Base-by-base conservation (phyloP, 2,888 invertebrate genomes). In the Fragum fragum region DNA sequence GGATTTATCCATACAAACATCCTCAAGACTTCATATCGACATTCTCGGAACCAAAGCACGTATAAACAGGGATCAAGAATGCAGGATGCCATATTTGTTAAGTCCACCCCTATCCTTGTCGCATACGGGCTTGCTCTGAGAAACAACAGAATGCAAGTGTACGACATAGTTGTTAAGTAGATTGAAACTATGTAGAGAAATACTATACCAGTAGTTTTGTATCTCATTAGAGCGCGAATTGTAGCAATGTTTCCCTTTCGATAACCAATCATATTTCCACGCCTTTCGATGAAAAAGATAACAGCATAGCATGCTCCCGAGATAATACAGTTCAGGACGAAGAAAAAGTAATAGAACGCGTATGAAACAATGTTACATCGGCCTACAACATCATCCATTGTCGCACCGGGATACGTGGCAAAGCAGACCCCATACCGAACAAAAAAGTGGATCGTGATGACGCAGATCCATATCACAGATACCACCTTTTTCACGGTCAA, bases 191-290 rank as follows among this genome's bases (percentile, higher is more conserved):
- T 63, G 47, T 79, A 79, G 0, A 79, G 39, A 32, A 72, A 71
- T 28, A 79, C 79, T 11, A 79, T 47, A 6, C 71, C 74, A 14
- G 79, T 79, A 11, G 75, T 53, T 39, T 68, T 72, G 32, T 79
- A 75, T 21, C 69, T 57, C n/a, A 47, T 39, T 14, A 79, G 55
- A 11, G 23, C 18, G n/a, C 21, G 29, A 39, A 69, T 18, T 7
- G 53, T 55, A 1, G 42, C 47, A n/a, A 52, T 57, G 16, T 39
- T 14, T n/a, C 36, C 36, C 53, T 29, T 14, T 6, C 57, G n/a
- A 2, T 42, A 1, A 26, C 59, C 55, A 18, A 23, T 9, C 1
- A 16, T 47, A 29, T 9, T 21, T 16, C 75, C 55, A 47, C n/a
- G 18, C 61, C 55, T 75, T 5, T 75, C 47, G 29, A 79, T 79